Evolutionary conservation across 1,140 invertebrate genomes (phyloP), one percentile per base, ranked within the genome.

Genomic region (Bathynomus jamesi): DNA sequence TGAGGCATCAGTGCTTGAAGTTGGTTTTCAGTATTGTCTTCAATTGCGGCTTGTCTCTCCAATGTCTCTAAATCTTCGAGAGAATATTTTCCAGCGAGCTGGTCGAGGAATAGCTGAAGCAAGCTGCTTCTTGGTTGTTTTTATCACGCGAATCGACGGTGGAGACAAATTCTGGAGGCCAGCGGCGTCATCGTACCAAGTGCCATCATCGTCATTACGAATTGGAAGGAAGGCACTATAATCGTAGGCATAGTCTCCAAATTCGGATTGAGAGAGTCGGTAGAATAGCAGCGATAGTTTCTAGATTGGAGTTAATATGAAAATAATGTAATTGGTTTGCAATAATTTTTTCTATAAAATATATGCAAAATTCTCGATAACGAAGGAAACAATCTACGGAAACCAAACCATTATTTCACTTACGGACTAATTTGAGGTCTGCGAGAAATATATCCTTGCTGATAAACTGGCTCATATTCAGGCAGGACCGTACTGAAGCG

Each of bases 11-110:
- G 76, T 7, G 70, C 72, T 25, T 74, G 70, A 1, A 77, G 72
- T 61, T 77, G 72, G 63, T 74, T 68, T 53, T 77, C 76, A 7
- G 72, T 74, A 32, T 77, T 74, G 32, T 77, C 76, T 65, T 77
- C 72, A 61, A 74, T 69, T 0, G 40, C 68, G 2, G 72, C 76
- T 31, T 74, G 62, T 27, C 76, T 64, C 28, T 77, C 76, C 70
- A 77, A 31, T 31, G 63, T 74, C 29, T 77, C 72, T 28, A 77
- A 61, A 32, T 77, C 76, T 24, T 77, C 76, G 17, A 77, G 60
- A 7, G 76, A 77, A 65, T 77, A 77, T 65, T 73, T 76, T 4
- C 62, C 67, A 8, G 72, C 28, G n/a, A 70, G 70, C 13, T 70
- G 75, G 63, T 77, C 64, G 46, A 77, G 67, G 67, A 77, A 61